phyloP scores from a whole-genome alignment of 2,113 vertebrate genomes.

The Dascyllus trimaculatus region DNA sequence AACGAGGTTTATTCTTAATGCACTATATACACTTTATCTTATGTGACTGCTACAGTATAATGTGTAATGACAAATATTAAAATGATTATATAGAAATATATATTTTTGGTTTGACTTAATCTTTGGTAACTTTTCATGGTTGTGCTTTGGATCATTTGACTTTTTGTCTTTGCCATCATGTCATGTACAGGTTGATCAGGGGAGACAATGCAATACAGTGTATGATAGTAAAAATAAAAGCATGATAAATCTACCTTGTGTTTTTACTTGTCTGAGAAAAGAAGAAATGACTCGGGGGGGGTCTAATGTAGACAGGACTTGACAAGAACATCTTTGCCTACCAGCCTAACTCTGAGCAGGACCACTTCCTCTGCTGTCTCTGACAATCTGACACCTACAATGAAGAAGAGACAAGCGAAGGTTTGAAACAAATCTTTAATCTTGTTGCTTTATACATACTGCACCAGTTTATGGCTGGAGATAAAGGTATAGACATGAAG shows the following conservation, averaged over 20 bases:
- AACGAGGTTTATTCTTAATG: slow-evolving; percentile 76
- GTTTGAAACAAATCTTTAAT: slow-evolving; percentile 68
- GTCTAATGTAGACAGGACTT: neutral
- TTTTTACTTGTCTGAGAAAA: neutral
- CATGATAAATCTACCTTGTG: slow-evolving; percentile 76
- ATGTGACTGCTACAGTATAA: slow-evolving; percentile 72
- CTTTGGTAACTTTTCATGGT: slow-evolving; percentile 85
- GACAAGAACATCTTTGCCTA: neutral
- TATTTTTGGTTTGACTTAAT: slow-evolving; percentile 82
- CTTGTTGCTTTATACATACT: slow-evolving; percentile 62
- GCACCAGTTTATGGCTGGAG: slow-evolving; percentile 51
- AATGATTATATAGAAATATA: slow-evolving; percentile 73
- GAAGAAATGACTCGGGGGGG: neutral
- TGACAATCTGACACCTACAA: neutral
- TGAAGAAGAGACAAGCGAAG: slow-evolving; percentile 13
- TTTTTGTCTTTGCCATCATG: slow-evolving; percentile 78
- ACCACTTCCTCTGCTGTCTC: neutral
- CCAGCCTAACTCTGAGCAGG: neutral
- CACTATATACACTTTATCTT: slow-evolving; percentile 86
- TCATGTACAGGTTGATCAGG: slow-evolving; percentile 82
- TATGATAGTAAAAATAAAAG: slow-evolving; percentile 92
- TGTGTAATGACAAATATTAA: slow-evolving; percentile 72
- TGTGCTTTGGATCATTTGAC: slow-evolving; percentile 81
- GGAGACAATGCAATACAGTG: slow-evolving; percentile 92
- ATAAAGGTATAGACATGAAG: slow-evolving; percentile 59